A percentile compares a stretch with the other conserved stretches of the same genome.
phyloP scores from a whole-genome alignment of 64 coral and sea anemone genomes.

The Cladopsammia gracilis region DNA sequence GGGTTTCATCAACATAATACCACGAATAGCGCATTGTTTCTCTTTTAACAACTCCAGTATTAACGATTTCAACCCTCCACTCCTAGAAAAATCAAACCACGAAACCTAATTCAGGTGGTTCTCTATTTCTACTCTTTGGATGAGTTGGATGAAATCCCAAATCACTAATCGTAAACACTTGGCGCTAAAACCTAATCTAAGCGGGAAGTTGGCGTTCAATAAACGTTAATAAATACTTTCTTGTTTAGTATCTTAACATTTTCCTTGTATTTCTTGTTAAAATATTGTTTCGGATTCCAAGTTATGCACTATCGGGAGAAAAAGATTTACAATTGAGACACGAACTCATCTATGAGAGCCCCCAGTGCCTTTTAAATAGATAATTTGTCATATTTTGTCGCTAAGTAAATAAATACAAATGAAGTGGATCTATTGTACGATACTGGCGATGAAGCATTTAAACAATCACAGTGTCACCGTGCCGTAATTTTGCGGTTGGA shows the following conservation, averaged over 20 bases:
- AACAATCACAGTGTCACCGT: background rate
- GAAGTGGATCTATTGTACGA: slow-evolving; percentile 19
- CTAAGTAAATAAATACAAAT: slow-evolving; percentile 3
- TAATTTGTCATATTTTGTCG: background rate
- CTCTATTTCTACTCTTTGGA: background rate
- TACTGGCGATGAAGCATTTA: background rate
- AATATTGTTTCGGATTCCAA: no score
- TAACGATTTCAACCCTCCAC: slow-evolving; percentile 1
- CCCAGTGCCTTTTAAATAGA: background rate
- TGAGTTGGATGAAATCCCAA: no score
- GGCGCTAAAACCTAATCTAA: no score
- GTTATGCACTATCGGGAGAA: no score
- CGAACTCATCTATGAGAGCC: no score
- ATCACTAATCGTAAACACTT: no score
- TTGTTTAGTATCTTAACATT: no score
- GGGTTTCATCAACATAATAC: background rate
- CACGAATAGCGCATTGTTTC: slow-evolving; percentile 18
- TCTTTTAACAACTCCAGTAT: background rate
- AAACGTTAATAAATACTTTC: no score
- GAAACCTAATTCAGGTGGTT: background rate
- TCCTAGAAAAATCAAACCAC: background rate
- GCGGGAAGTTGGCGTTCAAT: no score
- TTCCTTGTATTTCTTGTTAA: no score
- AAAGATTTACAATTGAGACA: no score
- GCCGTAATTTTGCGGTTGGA: background rate